Evolutionary conservation across 2,888 invertebrate species (phyloP), one percentile per base, ranked within the genome.

Genomic region (Raillietiella orientalis): DNA sequence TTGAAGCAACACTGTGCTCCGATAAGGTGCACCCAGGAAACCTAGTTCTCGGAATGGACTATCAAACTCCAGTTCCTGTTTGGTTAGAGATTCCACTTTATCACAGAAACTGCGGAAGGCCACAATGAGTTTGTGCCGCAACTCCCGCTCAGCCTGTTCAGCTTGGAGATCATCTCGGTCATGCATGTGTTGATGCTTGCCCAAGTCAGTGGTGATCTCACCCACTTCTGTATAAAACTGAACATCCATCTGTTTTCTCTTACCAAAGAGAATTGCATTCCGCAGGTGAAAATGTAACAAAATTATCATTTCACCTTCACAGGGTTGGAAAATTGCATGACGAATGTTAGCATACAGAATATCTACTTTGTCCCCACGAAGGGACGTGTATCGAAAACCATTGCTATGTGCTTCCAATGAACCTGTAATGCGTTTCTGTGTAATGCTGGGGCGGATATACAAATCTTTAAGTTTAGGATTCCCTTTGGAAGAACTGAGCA

Each of bases 171-270:
- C 96, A 47, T 99, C 96, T 22, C 93, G 58, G 50, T 99, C 96
- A 46, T 96, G 93, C 90, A 96, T 93, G 47, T 96, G 90, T 45
- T 96, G 93, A 46, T 93, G 90, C 47, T 96, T 99, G 23, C 93
- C 93, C 38, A 99, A 56, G 55, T 99, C 96, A 0, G 96, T 99
- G 0, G 93, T 93, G 30, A 96, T 90, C 52, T 99, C 96, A 39
- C 96, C 96, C 27, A 96, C 96, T 52, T 96, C 96, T 1, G 96
- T 96, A 47, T 93, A 99, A 52, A 99, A 96, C 46, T 99, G 93
- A 4, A 96, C 90, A 50, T 96, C 93, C 1, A 77, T 64, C 39
- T 96, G 93, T 42, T 99, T 93, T 59, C 96, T 96, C 53, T 87
- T 87, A 37, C 93, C 93, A 55, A 93, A 96, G 75, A 96, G 74